Percentiles rank a stretch among this genome's conserved stretches.
These are phyloP conservation scores for Phylloscopus trochilus DNA, from an alignment of 2,113 vertebrate genomes.

Conservation along the genomic window DNA sequence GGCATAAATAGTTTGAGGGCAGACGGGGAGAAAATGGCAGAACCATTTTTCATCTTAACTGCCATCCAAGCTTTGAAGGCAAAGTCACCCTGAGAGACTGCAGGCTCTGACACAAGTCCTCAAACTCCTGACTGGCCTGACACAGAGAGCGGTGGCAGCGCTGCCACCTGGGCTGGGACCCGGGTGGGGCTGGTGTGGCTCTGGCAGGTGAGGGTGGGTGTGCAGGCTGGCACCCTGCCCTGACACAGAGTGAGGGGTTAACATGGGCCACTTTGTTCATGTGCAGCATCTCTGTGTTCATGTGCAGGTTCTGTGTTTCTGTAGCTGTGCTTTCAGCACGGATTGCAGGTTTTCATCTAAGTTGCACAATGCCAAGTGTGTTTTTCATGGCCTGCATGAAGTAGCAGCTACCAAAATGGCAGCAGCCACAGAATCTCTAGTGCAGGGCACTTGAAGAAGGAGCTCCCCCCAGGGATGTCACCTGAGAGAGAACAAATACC, in stretches of 20 bases:
- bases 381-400: rapidly evolving
- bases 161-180: background rate
- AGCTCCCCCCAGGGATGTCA: background rate
- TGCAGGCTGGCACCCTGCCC: background rate
- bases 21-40: background rate
- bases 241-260: background rate
- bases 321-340: background rate
- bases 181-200: rapidly evolving
- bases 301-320: background rate
- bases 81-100: background rate
- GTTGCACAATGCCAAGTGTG: background rate
- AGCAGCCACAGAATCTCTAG: background rate
- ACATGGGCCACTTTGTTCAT: rapidly evolving
- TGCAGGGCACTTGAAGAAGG: background rate
- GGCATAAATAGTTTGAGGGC: background rate
- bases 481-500: background rate
- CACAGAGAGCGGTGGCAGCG: rapidly evolving
- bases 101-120: background rate
- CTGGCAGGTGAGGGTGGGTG: background rate
- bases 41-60: background rate
- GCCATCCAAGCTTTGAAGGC: background rate
- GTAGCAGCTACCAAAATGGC: background rate
- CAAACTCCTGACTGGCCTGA: background rate
- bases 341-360: background rate
- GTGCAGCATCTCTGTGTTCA: background rate